These are phyloP conservation scores for Eudyptes chrysolophus DNA, from an alignment of 2,113 vertebrate genomes.

Conservation along the genomic window DNA sequence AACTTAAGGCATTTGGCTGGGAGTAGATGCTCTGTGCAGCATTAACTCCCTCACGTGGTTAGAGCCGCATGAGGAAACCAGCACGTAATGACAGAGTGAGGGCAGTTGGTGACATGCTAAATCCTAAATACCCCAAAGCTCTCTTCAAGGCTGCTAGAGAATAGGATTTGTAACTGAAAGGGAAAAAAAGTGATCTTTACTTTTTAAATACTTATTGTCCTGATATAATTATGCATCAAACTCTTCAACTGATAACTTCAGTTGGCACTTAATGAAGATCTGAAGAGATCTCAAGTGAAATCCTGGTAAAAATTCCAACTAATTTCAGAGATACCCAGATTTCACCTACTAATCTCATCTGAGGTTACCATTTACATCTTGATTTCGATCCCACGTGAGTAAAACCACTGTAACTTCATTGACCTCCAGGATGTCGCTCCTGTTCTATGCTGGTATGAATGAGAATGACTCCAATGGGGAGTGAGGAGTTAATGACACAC, in stretches of 20 bases:
- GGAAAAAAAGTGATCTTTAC: not conserved
- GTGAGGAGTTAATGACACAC: not conserved
- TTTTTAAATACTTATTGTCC: not conserved
- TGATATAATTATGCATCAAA: not conserved
- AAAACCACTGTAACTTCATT: not conserved
- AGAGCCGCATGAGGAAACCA: not conserved
- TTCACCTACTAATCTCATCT: not conserved
- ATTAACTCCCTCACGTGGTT: conserved; percentile 41
- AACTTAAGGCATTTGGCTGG: not conserved
- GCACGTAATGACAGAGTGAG: not conserved
- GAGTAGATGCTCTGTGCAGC: conserved; percentile 52
- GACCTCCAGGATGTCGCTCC: not conserved
- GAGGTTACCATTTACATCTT: not conserved
- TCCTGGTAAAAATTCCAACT: not conserved
- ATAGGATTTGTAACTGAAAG: not conserved
- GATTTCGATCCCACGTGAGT: not conserved
- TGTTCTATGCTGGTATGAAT: not conserved
- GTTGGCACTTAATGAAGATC: not conserved
- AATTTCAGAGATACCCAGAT: not conserved
- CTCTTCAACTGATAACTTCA: not conserved
- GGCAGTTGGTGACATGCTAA: not conserved
- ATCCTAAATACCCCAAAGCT: not conserved
- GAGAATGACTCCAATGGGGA: not conserved
- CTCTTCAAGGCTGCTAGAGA: not conserved
- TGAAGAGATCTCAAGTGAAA: not conserved